These are phyloP conservation scores for Betta splendens DNA, from an alignment of 2,797 vertebrate genomes.

Conservation along the genomic window DNA sequence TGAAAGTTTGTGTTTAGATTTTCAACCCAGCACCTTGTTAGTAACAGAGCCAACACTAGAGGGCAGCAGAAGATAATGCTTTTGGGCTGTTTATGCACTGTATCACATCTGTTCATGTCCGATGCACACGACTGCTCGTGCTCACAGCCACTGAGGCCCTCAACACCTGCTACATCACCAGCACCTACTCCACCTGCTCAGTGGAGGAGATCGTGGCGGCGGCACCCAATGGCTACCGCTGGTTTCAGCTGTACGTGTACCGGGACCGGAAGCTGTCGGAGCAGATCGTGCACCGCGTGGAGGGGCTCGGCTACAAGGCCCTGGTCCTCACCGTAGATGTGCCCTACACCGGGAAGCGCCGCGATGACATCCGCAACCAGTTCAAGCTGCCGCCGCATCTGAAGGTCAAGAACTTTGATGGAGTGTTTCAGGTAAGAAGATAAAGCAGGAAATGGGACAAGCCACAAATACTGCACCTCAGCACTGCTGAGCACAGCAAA, in stretches of 20 bases:
- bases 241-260: conserved; percentile 96
- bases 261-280: conserved; percentile 85
- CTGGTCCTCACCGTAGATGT: conserved; percentile 91
- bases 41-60: conserved; percentile 19
- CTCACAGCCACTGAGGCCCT: conserved; percentile 87
- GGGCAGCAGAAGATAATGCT: conserved; percentile 5
- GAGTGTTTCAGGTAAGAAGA: conserved; percentile 83
- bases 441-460: no score
- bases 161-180: conserved; percentile 89
- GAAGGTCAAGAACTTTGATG: conserved; percentile 88
- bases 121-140: no score
- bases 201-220: conserved; percentile 89
- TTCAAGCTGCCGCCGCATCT: conserved; percentile 86
- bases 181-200: conserved; percentile 88
- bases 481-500: neutral
- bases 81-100: no score
- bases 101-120: no score
- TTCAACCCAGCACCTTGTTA: neutral
- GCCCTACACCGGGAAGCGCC: conserved; percentile 88
- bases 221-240: conserved; percentile 84
- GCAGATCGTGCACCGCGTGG: conserved; percentile 84
- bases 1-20: neutral
- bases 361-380: conserved; percentile 87
- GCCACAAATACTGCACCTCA: no score
- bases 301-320: conserved; percentile 89